Evolutionary conservation across 2,888 invertebrate genomes (phyloP).

Genomic region (Idaea aversata): DNA sequence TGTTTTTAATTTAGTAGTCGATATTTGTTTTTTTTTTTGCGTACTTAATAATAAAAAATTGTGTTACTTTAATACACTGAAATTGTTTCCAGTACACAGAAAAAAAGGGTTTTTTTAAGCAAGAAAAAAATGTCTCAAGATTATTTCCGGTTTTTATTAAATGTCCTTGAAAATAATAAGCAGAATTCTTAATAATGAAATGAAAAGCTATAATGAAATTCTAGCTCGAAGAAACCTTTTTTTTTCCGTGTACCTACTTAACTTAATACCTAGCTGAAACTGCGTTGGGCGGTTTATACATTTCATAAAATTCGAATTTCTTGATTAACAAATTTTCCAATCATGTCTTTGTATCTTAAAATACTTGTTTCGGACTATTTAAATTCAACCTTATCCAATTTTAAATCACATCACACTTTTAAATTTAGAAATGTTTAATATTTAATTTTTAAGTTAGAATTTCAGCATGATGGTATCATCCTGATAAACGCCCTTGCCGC

Average conservation of each 20-base stretch:
- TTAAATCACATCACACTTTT: neutral
- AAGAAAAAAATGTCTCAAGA: no score
- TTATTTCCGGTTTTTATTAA: no score
- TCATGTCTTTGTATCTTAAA: no score
- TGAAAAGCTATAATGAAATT: no score
- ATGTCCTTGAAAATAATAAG: no score
- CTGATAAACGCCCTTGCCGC: slow-evolving; percentile 65
- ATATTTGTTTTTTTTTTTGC: neutral
- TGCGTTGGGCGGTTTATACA: neutral
- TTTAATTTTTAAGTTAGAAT: slow-evolving; percentile 42
- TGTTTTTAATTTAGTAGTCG: neutral
- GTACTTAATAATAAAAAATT: no score
- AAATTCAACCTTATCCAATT: neutral
- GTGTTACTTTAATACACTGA: no score
- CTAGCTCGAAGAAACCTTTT: no score
- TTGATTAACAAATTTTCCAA: neutral
- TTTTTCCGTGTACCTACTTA: no score
- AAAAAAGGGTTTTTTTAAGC: no score
- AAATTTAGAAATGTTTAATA: neutral
- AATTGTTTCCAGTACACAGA: no score
- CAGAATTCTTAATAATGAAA: no score
- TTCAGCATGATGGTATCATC: slow-evolving; percentile 74
- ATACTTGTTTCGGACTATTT: neutral
- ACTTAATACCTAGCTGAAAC: neutral
- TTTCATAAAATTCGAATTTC: neutral